Evolutionary conservation across 2,797 vertebrate genomes (phyloP).

Genomic region (Tapera naevia): DNA sequence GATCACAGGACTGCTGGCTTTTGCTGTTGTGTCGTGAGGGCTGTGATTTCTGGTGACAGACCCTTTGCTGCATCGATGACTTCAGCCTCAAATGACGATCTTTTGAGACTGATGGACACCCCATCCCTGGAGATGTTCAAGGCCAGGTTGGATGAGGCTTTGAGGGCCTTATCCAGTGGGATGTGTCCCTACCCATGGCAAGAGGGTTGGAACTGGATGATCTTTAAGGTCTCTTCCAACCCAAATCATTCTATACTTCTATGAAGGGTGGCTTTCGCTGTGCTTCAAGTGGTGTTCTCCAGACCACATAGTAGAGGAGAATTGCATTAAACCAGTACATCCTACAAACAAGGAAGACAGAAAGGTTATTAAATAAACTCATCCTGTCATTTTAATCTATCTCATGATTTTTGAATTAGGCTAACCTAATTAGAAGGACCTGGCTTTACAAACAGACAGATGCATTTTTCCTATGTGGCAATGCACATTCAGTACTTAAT

Average conservation of each 20-base stretch:
- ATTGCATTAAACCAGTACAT: not conserved
- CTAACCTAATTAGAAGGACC: not conserved
- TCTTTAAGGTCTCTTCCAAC: too few species aligned
- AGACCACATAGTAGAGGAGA: not conserved
- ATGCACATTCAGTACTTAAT: not conserved
- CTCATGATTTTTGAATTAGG: not conserved
- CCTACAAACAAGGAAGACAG: not conserved
- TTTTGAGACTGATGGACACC: not conserved
- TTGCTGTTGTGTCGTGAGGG: rapidly evolving
- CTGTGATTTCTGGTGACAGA: not conserved
- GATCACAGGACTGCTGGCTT: not conserved
- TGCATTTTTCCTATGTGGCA: not conserved
- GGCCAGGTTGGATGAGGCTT: too few species aligned
- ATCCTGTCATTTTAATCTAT: not conserved
- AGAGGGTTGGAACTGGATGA: too few species aligned
- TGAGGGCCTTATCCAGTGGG: too few species aligned
- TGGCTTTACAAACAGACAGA: not conserved
- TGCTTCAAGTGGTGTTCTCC: rapidly evolving
- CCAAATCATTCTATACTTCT: too few species aligned
- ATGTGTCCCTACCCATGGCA: too few species aligned
- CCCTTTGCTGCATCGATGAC: rapidly evolving
- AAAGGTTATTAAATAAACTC: not conserved
- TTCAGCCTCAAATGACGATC: not conserved
- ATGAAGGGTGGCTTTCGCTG: not conserved
- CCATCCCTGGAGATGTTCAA: too few species aligned